A percentile compares a stretch with the other conserved stretches of the same genome.
These are phyloP conservation scores for Aphidoletes aphidimyza DNA, from an alignment of 2,888 invertebrate species.

Conservation along the genomic window DNA sequence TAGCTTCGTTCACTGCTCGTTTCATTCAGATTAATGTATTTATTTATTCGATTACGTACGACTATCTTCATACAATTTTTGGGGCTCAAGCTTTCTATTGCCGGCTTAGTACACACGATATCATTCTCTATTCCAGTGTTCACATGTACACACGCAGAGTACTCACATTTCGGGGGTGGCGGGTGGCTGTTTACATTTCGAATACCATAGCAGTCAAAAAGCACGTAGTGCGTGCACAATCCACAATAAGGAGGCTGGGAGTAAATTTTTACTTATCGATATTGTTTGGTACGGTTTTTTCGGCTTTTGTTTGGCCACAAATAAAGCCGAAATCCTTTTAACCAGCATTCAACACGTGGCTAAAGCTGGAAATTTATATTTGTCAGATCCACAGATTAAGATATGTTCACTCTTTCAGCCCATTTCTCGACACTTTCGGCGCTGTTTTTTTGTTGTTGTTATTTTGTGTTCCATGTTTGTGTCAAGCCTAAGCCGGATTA, in stretches of 20 bases:
- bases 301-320: not conserved
- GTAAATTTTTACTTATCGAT: constrained; percentile 7
- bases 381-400: constrained; percentile 17
- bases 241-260: not conserved
- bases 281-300: not conserved
- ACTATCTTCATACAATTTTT: not conserved
- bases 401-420: not conserved
- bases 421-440: not conserved
- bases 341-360: constrained; percentile 12
- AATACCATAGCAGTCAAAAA: too few species aligned
- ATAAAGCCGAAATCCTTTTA: not conserved
- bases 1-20: not conserved
- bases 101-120: not conserved
- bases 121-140: not conserved
- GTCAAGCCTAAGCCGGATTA: constrained; percentile 24
- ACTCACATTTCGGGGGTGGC: not conserved
- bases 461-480: not conserved
- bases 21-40: constrained; percentile 25
- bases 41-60: constrained; percentile 8
- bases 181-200: too few species aligned
- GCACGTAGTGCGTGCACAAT: not conserved
- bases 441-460: not conserved
- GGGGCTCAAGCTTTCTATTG: not conserved
- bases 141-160: not conserved
- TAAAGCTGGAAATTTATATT: not conserved